These are phyloP conservation scores for Trichacis sp. DNA, from an alignment of 2,888 invertebrate species.

Conservation along the genomic window DNA sequence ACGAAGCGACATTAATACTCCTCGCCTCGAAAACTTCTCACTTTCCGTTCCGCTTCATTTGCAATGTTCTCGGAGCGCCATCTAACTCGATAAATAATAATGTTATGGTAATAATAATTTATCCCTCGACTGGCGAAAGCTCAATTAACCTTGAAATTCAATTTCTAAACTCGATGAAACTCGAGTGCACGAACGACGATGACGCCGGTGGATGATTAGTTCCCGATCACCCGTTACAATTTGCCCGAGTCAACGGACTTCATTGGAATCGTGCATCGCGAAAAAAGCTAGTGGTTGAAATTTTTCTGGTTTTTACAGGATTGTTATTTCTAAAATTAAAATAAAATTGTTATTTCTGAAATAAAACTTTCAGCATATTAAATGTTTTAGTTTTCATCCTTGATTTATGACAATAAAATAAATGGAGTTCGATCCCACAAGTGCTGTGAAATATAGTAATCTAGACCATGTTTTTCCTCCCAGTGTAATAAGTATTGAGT, in stretches of 20 bases:
- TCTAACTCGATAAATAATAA: slow-evolving; percentile 4
- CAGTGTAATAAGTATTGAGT: no score
- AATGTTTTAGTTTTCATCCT: no score
- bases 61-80: not conserved
- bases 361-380: no score
- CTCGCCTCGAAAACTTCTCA: not conserved
- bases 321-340: no score
- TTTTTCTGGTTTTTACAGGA: no score
- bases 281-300: no score
- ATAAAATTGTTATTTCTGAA: no score
- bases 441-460: no score
- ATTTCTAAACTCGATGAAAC: not conserved
- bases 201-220: not conserved
- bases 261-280: no score
- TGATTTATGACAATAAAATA: no score
- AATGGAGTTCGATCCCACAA: no score
- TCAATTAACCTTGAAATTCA: slow-evolving; percentile 2
- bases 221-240: not conserved
- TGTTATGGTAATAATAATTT: not conserved
- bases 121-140: not conserved
- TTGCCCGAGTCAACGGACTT: not conserved
- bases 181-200: not conserved
- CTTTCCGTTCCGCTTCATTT: not conserved
- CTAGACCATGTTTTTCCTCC: no score
- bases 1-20: slow-evolving; percentile 1